Percentiles rank a stretch among this genome's conserved stretches.
These are phyloP conservation scores for Sympetrum striolatum DNA, from an alignment of 2,888 invertebrate genomes.

Conservation along the genomic window DNA sequence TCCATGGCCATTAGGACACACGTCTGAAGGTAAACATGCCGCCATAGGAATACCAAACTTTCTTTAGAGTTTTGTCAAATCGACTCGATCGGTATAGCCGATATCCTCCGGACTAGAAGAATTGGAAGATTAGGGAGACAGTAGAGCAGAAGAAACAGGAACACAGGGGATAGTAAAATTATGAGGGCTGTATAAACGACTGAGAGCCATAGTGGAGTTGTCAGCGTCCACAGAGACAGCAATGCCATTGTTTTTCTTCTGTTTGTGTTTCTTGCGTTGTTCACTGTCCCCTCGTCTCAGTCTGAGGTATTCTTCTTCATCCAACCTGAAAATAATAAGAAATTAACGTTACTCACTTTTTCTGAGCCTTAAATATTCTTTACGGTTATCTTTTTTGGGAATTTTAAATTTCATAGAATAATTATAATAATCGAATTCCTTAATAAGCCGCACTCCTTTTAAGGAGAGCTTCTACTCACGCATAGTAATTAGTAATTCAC, in stretches of 20 bases:
- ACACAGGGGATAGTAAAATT: slow-evolving; percentile 71
- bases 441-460: no score
- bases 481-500: no score
- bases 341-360: no score
- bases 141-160: slow-evolving; percentile 68
- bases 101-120: slow-evolving; percentile 69
- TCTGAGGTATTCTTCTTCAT: background rate
- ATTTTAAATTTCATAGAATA: no score
- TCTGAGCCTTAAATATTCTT: no score
- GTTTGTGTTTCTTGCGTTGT: background rate
- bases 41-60: no score
- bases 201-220: slow-evolving; percentile 58
- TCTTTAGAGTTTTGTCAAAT: slow-evolving; percentile 58
- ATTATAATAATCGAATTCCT: no score
- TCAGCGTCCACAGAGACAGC: background rate
- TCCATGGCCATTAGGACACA: no score
- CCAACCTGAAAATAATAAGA: no score
- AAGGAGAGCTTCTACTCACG: no score
- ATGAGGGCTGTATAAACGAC: slow-evolving; percentile 70
- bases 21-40: no score
- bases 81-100: slow-evolving; percentile 72
- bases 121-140: slow-evolving; percentile 75
- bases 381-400: no score
- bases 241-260: background rate
- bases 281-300: background rate